phyloP scores from a whole-genome alignment of 2,113 vertebrate genomes.

The Gyps fulvus region DNA sequence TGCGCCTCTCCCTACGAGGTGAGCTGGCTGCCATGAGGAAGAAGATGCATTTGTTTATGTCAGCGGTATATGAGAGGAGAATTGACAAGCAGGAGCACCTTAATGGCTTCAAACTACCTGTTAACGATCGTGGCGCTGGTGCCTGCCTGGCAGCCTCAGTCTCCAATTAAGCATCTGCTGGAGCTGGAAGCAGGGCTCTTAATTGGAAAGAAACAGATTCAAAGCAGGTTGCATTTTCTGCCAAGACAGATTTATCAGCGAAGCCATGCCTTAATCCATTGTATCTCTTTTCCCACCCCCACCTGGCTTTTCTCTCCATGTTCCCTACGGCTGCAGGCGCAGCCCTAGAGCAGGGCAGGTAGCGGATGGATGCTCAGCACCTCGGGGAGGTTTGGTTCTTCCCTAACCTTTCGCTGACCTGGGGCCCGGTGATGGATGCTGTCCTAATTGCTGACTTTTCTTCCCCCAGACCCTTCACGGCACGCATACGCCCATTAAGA shows the following conservation, averaged over 20 bases:
- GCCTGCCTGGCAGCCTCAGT: slow-evolving; percentile 71
- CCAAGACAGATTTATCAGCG: slow-evolving; percentile 63
- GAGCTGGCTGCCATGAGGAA: slow-evolving; percentile 12
- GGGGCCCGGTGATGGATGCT: slow-evolving; percentile 58
- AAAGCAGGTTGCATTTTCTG: slow-evolving; percentile 72
- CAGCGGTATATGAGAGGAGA: slow-evolving; percentile 38
- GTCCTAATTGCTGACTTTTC: slow-evolving; percentile 68
- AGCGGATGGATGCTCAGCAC: slow-evolving; percentile 18
- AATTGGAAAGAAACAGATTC: slow-evolving; percentile 76
- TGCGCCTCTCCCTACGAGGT: not conserved
- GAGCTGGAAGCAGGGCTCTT: slow-evolving; percentile 68
- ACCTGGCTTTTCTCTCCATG: not conserved
- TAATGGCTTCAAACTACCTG: slow-evolving; percentile 76
- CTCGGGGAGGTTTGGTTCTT: slow-evolving; percentile 32
- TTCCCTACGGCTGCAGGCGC: not conserved
- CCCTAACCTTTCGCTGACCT: slow-evolving; percentile 71
- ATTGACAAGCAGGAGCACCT: slow-evolving; percentile 67
- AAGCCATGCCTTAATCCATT: slow-evolving; percentile 53
- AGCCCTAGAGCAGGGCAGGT: slow-evolving; percentile 8
- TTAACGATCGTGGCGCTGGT: slow-evolving; percentile 68
- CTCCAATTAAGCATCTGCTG: slow-evolving; percentile 83
- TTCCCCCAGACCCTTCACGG: slow-evolving; percentile 1
- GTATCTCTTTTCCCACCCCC: not conserved
- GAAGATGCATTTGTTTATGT: slow-evolving; percentile 50
- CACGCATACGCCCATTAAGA: slow-evolving; percentile 62